Evolutionary conservation across 2,797 vertebrate genomes (phyloP), one percentile per base, ranked within the genome.

Genomic region (Melanotaenia maccullochi): DNA sequence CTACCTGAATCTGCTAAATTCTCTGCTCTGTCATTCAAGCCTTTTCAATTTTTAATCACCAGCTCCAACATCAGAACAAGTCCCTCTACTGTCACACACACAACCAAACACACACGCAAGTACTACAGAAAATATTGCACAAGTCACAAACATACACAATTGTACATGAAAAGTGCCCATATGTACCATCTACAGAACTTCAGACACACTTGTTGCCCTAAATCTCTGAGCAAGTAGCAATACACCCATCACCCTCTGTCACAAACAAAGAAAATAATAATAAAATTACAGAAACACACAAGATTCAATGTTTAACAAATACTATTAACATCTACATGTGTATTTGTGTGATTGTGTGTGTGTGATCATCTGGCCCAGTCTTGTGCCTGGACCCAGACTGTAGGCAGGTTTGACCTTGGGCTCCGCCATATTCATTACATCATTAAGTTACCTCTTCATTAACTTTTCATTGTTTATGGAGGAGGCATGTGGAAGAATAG

Each of bases 361-460:
- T 30, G 75, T 71, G 84, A 92, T 89, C 89, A 87, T 75, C 87
- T 77, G 81, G 77, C 73, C 82, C 73, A 4, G 73, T 83, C 77
- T 77, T 73, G 78, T 82, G 73, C 82, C 79, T 83, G 63, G 78
- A 59, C 63, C 82, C 87, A 89, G 89, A 90, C 91, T 85, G 83
- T 83, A 89, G 78, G 85, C 83, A 76, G 86, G 82, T 90, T 91
- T 94, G 95, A 95, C 94, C 95, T 95, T 95, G 94, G 81, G 68
- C 88, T 92, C 71, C 22, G 76, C 92, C 92, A 93, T 95, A 95
- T 95, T 95, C 94, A 94, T 95, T 95, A 95, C 95, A 95, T 95
- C 94, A 95, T 95, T 95, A 94, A 91, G 93, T 95, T 95, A 95
- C 94, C 93, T 95, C 94, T 94, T 95, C 94, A 95, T 95, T 95